Evolutionary conservation across 2,888 invertebrate species (phyloP), one percentile per base, ranked within the genome.

Genomic region (Cataglyphis cursor): DNA sequence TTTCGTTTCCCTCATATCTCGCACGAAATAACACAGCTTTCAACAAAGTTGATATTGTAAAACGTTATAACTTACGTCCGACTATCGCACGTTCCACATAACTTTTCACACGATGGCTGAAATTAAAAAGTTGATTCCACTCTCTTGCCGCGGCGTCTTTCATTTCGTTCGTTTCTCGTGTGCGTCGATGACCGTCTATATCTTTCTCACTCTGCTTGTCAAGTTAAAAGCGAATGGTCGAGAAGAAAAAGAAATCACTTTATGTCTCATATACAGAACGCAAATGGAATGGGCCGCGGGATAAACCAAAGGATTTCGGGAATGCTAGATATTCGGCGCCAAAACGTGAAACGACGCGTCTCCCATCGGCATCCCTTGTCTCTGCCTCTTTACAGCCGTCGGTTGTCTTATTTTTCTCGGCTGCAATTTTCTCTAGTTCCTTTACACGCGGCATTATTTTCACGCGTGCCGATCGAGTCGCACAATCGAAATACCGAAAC

Each of bases 271-370:
- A 35, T 57, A 51, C 8, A 38, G 62, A 57, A 68, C 66, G 54
- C 75, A 31, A 82, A 57, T 21, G 44, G 9, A 48, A 54, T 64
- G 28, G 31, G n/a, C n/a, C 54, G 73, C 28, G 88, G n/a, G n/a
- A n/a, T 88, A 85, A 86, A 84, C 83, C 82, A 78, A 41, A 76
- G 81, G 88, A 88, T 88, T 89, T 86, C 82, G 61, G 73, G 83
- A 82, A 84, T 65, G 82, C 84, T 80, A 88, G 83, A 88, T 90
- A 87, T 86, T 87, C 83, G 87, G 90, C 89, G 87, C 87, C 88
- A 65, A 72, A 82, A 81, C 61, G 87, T 81, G 61, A 51, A 83
- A 80, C 84, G 81, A 35, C 59, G 66, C 57, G 38, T 18, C 24
- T 59, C 44, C 64, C 51, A 28, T 57, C 41, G 61, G 64, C 51